A percentile compares a stretch with the other conserved stretches of the same genome.
These are phyloP conservation scores for Drosophila eugracilis DNA, from an alignment of 1,140 invertebrate genomes.

Conservation along the genomic window DNA sequence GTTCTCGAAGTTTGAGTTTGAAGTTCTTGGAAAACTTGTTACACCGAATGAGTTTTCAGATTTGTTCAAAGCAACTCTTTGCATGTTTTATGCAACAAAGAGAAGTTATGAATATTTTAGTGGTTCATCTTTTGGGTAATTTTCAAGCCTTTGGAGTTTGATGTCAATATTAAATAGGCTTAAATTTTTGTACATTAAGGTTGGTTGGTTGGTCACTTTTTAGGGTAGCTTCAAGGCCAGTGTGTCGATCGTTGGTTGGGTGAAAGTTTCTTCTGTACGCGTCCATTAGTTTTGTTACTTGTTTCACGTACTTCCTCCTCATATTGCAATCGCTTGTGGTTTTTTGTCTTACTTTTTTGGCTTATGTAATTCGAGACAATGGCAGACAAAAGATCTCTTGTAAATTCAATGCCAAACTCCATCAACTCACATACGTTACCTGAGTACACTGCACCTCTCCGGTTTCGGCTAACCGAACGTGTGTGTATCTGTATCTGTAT, in stretches of 20 bases:
- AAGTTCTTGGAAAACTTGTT: slow-evolving; percentile 19
- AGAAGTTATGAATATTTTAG: slow-evolving; percentile 31
- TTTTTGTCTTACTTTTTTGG: slow-evolving; percentile 24
- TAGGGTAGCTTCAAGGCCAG: slow-evolving; percentile 26
- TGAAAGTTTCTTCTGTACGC: slow-evolving; percentile 26
- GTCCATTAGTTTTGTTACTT: slow-evolving; percentile 41
- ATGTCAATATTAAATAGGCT: slow-evolving; percentile 26
- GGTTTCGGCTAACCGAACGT: slow-evolving; percentile 34
- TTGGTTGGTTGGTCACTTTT: background rate
- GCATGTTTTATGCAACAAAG: slow-evolving; percentile 40
- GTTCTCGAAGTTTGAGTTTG: slow-evolving; percentile 24
- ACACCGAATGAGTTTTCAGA: slow-evolving; percentile 17
- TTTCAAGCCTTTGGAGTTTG: slow-evolving; percentile 8
- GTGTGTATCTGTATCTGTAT: slow-evolving; percentile 18
- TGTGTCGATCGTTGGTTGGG: slow-evolving; percentile 6
- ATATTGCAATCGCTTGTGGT: slow-evolving; percentile 9
- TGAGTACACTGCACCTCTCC: slow-evolving; percentile 40
- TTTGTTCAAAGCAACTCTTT: slow-evolving; percentile 6
- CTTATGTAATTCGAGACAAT: slow-evolving; percentile 56
- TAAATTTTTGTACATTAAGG: slow-evolving; percentile 25
- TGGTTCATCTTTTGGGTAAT: slow-evolving; percentile 1
- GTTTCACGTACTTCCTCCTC: slow-evolving; percentile 38
- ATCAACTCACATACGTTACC: slow-evolving; percentile 8
- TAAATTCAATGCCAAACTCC: slow-evolving; percentile 53
- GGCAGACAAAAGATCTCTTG: slow-evolving; percentile 54